Evolutionary conservation across 2,888 invertebrate species (phyloP).

Genomic region (Caenorhabditis sinica): DNA sequence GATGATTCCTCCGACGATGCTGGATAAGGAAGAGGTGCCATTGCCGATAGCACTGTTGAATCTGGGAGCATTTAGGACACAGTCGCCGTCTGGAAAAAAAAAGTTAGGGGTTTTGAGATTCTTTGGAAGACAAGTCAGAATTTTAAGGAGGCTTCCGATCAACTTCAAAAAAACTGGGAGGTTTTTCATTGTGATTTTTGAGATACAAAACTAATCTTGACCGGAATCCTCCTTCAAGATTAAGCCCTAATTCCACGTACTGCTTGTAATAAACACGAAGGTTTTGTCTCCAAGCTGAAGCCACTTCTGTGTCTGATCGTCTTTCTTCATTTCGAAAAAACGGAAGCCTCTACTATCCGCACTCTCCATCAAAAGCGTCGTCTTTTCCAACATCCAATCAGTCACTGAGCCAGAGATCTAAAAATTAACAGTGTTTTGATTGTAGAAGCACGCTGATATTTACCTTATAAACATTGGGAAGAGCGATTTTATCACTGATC

Average conservation of each 20-base stretch:
- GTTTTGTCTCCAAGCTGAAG: conserved; percentile 29
- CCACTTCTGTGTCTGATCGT: conserved; percentile 40
- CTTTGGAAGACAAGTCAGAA: no score
- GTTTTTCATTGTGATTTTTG: no score
- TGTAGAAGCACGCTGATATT: not conserved
- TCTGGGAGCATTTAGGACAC: conserved; percentile 25
- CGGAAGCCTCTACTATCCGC: conserved; percentile 19
- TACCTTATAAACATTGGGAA: conserved; percentile 47
- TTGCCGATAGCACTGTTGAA: conserved; percentile 34
- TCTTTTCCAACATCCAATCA: conserved; percentile 13
- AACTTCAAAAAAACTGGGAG: no score
- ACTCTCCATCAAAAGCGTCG: conserved; percentile 43
- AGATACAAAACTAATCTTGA: no score
- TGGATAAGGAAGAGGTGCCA: conserved; percentile 28
- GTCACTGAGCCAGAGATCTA: conserved; percentile 58
- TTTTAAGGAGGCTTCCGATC: no score
- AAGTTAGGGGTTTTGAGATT: not conserved
- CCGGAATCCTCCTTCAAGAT: not conserved
- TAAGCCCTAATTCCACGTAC: no score
- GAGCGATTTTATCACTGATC: conserved; percentile 39
- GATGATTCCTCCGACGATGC: conserved; percentile 41
- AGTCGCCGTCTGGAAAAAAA: conserved; percentile 49
- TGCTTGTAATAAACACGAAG: conserved; percentile 19
- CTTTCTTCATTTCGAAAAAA: conserved; percentile 24
- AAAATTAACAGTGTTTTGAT: not conserved